Evolutionary conservation across 2,797 vertebrate genomes (phyloP), one percentile per base, ranked within the genome.

Genomic region (Ispidina picta): DNA sequence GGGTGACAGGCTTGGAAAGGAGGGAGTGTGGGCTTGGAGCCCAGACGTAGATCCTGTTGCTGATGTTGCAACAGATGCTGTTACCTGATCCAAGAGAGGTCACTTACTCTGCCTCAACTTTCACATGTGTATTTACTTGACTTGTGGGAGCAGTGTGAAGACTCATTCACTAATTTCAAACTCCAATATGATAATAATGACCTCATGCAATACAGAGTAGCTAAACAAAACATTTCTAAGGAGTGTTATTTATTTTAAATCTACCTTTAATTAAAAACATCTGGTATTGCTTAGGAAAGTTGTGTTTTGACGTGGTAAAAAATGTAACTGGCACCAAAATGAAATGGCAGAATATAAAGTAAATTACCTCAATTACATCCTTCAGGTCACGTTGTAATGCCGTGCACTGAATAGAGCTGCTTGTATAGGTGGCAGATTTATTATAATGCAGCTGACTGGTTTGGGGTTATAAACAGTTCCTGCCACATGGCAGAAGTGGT

Each of bases 111-210:
- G 2, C 83, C 84, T 96, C 87, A 74, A 5, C 58, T 94, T 94
- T 76, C 90, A 46, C 9, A 3, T 71, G 49, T 64, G 60, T 33
- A 58, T 89, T 92, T 83, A 75, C 60, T 20, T 48, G 44, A 76
- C 74, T 74, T 70, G 49, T 31, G 62, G 71, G 83, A 87, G 33
- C 3, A 0, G 8, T 37, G 21, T 28, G 44, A 62, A 58, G 44
- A 83, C 31, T 92, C 80, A 75, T 89, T 95, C 66, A 78, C 66
- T 78, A 73, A 28, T 88, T 92, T 74, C 88, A 82, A 86, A 75
- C 39, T 65, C 39, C 49, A 88, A 3, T 63, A 15, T 59, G 15
- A 21, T 66, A 43, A 25, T 77, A 62, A 86, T 31, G 9, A 49
- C 29, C 21, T 69, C 1, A 0, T 35, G 51, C 76, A 85, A 78